These are phyloP conservation scores for Agonopterix arenella DNA, from an alignment of 2,888 invertebrate genomes.

Conservation along the genomic window DNA sequence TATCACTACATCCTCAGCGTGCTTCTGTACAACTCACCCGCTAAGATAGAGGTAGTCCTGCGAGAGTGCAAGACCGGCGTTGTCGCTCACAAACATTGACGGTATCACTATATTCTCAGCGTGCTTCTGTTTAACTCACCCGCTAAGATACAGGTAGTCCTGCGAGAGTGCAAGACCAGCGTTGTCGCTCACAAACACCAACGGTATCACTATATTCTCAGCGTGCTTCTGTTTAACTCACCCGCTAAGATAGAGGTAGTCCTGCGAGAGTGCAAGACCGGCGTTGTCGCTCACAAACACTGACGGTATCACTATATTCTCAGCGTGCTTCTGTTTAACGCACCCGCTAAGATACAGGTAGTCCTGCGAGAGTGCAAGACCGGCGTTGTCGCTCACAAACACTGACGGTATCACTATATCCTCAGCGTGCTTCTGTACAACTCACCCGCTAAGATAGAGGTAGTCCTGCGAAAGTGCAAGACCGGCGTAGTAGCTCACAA, in stretches of 20 bases:
- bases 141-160: too few species aligned
- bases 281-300: too few species aligned
- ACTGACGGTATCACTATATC: slow-evolving; percentile 88
- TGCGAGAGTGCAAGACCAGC: too few species aligned
- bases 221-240: too few species aligned
- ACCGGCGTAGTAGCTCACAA: slow-evolving; percentile 86
- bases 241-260: too few species aligned
- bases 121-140: too few species aligned
- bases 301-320: slow-evolving; percentile 84
- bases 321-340: slow-evolving; percentile 68
- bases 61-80: slow-evolving; percentile 80
- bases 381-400: slow-evolving; percentile 86
- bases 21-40: slow-evolving; percentile 65
- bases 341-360: slow-evolving; percentile 79
- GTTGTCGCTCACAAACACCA: too few species aligned
- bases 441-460: slow-evolving; percentile 73
- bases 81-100: slow-evolving; percentile 88
- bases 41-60: slow-evolving; percentile 78
- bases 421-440: slow-evolving; percentile 66
- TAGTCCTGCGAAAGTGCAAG: slow-evolving; percentile 77
- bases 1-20: slow-evolving; percentile 81
- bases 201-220: too few species aligned
- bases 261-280: too few species aligned
- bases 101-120: too few species aligned
- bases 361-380: slow-evolving; percentile 69